phyloP scores from a whole-genome alignment of 1,140 invertebrate genomes.

The Drosophila ironensis region DNA sequence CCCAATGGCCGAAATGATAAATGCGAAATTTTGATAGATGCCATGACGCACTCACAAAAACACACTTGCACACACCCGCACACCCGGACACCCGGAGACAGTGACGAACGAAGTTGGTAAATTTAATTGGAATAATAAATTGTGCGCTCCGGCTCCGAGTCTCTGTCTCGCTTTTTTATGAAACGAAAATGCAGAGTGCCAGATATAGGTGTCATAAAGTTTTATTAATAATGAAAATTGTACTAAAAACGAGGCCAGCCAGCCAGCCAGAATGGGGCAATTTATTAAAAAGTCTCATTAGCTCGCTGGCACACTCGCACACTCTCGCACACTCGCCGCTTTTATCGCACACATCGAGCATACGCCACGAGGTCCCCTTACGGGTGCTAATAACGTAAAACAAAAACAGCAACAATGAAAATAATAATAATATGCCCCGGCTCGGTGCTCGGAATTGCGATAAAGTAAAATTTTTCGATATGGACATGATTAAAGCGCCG shows the following conservation, averaged over 20 bases:
- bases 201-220: slow-evolving; percentile 75
- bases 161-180: slow-evolving; percentile 45
- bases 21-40: slow-evolving; percentile 40
- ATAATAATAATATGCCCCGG: slow-evolving; percentile 49
- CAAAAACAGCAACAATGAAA: slow-evolving; percentile 56
- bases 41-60: slow-evolving; percentile 53
- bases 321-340: slow-evolving; percentile 17
- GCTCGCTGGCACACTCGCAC: slow-evolving; percentile 29
- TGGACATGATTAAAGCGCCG: slow-evolving; percentile 67
- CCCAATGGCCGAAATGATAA: slow-evolving; percentile 25
- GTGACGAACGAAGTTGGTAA: slow-evolving; percentile 56
- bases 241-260: slow-evolving; percentile 62
- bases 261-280: slow-evolving; percentile 46
- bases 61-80: slow-evolving; percentile 9
- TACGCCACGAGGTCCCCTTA: slow-evolving; percentile 68
- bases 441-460: slow-evolving; percentile 43
- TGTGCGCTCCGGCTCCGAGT: slow-evolving; percentile 8
- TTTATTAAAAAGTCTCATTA: slow-evolving; percentile 81
- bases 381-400: slow-evolving; percentile 79
- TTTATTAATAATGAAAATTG: slow-evolving; percentile 81
- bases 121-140: slow-evolving; percentile 79
- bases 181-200: slow-evolving; percentile 53
- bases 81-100: slow-evolving; percentile 11
- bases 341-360: slow-evolving; percentile 76
- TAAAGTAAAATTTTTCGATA: slow-evolving; percentile 79